Evolutionary conservation across 2,797 vertebrate genomes (phyloP), one percentile per base, ranked within the genome.

Genomic region (Eleutherodactylus coqui): DNA sequence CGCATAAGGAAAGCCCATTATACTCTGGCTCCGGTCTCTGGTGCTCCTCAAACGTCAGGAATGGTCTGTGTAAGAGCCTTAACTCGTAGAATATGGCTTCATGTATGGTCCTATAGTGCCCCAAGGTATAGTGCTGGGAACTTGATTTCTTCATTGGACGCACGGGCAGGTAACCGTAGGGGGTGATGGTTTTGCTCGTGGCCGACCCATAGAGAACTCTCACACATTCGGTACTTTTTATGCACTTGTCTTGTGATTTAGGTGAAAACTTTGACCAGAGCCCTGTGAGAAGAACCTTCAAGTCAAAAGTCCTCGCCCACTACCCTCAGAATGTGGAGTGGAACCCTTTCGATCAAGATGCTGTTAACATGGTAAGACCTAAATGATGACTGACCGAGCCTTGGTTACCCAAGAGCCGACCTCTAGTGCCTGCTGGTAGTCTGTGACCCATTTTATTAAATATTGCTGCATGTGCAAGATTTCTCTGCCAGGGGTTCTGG

Each of bases 201-300:
- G 67, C 5, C 21, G 1, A 41, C 36, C 36, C 1, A 24, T 69
- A 36, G 17, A 24, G 34, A 9, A 13, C 7, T n/a, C 41, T 11
- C 2, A 7, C 19, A 24, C 14, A 24, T 45, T 73, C 41, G n/a
- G 5, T 43, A 45, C 70, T 43, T 45, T 45, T 45, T 45, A 45
- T 41, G 5, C 27, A 0, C 16, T n/a, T 82, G 32, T 55, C 17
- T 36, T 73, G 49, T 73, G 36, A 72, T 82, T 58, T 93, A 98
- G 98, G 97, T 79, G 97, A 99, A 91, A 96, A 96, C 93, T 97
- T 99, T 0, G 97, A 99, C 89, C 97, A 98, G 94, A 99, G 96
- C 89, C 98, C 98, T 32, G 91, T 99, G 83, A 96, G 95, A 91
- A 96, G 97, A 90, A 98, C 97, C 81, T 99, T 99, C 92, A 99